phyloP scores from a whole-genome alignment of 2,888 invertebrate genomes.

The Drosophila lutescens region DNA sequence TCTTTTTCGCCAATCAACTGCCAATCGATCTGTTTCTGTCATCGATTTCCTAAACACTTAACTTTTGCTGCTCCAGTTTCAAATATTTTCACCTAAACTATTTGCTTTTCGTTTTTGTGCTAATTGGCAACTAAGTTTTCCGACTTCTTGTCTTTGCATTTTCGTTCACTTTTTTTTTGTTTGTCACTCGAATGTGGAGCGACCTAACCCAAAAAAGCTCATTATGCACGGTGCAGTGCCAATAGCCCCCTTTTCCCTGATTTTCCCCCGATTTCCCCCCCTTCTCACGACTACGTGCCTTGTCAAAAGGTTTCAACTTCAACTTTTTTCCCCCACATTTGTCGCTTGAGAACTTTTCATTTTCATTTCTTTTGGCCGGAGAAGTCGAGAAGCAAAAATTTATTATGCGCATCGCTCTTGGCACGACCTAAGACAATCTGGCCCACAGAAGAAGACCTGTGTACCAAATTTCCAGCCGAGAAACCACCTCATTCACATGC shows the following conservation, averaged over 20 bases:
- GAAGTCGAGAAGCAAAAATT: conserved; percentile 28
- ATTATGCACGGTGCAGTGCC: conserved; percentile 28
- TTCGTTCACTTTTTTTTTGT: conserved; percentile 22
- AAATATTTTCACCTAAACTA: conserved; percentile 18
- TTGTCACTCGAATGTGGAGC: conserved; percentile 55
- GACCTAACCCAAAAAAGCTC: conserved; percentile 43
- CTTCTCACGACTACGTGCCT: conserved; percentile 51
- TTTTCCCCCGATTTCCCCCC: neutral
- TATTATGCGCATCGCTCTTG: conserved; percentile 70
- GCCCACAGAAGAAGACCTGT: conserved; percentile 33
- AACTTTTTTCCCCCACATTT: conserved; percentile 18
- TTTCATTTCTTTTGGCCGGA: conserved; percentile 60
- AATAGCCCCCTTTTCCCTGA: neutral
- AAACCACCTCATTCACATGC: conserved; percentile 74
- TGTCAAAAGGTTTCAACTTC: conserved; percentile 53
- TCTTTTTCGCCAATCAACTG: conserved; percentile 3
- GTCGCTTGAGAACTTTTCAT: conserved; percentile 73
- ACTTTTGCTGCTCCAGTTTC: conserved; percentile 14
- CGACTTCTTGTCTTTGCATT: conserved; percentile 20
- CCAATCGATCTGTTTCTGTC: conserved; percentile 27
- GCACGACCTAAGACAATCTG: conserved; percentile 78
- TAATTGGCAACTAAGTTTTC: conserved; percentile 23
- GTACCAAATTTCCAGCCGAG: conserved; percentile 20
- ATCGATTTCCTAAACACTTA: conserved; percentile 7
- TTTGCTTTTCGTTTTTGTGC: conserved; percentile 17